Percentiles rank a stretch among this genome's conserved stretches.
Evolutionary conservation across 1,140 invertebrate species (phyloP).

Genomic region (Megathymus violae): DNA sequence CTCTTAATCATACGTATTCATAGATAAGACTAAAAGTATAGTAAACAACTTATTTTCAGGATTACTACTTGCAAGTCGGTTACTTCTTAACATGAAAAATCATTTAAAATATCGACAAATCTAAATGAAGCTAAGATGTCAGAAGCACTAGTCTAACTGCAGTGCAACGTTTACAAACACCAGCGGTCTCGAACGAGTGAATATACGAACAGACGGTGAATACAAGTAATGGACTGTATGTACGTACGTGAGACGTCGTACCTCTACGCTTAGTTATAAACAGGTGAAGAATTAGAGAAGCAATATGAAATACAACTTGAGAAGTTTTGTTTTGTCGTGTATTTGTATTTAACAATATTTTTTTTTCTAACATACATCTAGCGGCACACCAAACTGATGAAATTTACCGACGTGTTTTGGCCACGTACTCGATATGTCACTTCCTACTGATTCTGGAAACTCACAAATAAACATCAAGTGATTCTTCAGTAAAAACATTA

Average conservation of each 20-base stretch:
- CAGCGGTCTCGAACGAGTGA: conserved; percentile 56
- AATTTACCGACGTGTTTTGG: too few species aligned
- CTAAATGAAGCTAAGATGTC: background rate
- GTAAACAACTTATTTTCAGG: too few species aligned
- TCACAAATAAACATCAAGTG: too few species aligned
- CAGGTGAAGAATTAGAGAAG: background rate
- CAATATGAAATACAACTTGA: background rate
- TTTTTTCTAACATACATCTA: too few species aligned
- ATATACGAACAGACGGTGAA: conserved; percentile 54
- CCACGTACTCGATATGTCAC: too few species aligned
- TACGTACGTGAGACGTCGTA: conserved; percentile 43
- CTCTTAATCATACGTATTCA: too few species aligned
- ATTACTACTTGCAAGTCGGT: too few species aligned
- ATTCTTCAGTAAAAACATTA: too few species aligned
- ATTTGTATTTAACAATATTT: too few species aligned
- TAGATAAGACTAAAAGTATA: too few species aligned
- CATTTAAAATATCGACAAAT: conserved; percentile 3
- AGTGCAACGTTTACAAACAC: conserved; percentile 68
- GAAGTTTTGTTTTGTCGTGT: background rate
- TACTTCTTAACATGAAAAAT: background rate
- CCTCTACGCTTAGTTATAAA: conserved; percentile 7
- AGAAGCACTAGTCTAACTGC: conserved; percentile 53
- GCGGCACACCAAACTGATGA: too few species aligned
- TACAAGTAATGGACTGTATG: conserved; percentile 51
- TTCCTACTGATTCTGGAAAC: too few species aligned